Evolutionary conservation across 1,140 invertebrate species (phyloP), one percentile per base, ranked within the genome.

Genomic region (Diabrotica virgifera): DNA sequence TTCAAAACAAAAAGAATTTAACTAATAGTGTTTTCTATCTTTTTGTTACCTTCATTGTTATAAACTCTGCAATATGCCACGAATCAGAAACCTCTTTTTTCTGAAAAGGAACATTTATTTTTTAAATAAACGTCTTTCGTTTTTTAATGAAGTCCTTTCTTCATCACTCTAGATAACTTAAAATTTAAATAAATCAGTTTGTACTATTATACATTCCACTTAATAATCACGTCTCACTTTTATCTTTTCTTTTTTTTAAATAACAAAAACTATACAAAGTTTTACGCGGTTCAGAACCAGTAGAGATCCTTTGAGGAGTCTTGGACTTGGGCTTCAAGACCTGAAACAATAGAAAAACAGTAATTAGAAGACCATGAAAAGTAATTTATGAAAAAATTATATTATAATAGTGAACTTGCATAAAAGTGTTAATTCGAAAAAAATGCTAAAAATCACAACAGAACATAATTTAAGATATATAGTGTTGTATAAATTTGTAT

Each of bases 241-340:
- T 63, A 61, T 63, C 66, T 72, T 60, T 69, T 63, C 63, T 63
- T 52, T 58, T 62, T 69, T 8, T 10, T 46, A 46, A 46, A 46
- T 67, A 68, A 65, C 57, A 66, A 61, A 66, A 67, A 69, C 64
- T 63, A 60, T 71, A 65, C 67, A 71, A 64, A 68, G 63, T 62
- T 57, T 54, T 12, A 57, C 56, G 6, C 37, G 59, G 52, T 55
- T 74, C 64, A 84, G 77, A 84, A 84, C 83, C 83, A 84, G 78
- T 83, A 84, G 62, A 83, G 77, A 70, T 84, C 82, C 77, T 84
- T 84, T 24, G 83, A 84, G 62, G 83, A 82, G 73, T 84, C 82
- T 74, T 84, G 82, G 71, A 84, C 82, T 78, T 82, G 83, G 68
- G 81, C 82, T 74, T 84, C 82, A 75, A 84, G 76, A 78, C 82